These are phyloP conservation scores for Synergus itoensis DNA, from an alignment of 2,888 invertebrate species.

Conservation along the genomic window DNA sequence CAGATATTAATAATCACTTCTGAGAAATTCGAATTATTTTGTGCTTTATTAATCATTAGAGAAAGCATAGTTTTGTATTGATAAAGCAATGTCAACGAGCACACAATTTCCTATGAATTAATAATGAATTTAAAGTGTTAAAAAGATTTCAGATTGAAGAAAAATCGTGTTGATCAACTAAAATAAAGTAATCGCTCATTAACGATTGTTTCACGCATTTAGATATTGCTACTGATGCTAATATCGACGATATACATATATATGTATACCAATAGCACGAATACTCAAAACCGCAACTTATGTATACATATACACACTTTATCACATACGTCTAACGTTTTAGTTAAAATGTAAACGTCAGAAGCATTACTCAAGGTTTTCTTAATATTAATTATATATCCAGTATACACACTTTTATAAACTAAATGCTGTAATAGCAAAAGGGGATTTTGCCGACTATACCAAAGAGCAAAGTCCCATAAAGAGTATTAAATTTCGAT, in stretches of 20 bases:
- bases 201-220: neutral
- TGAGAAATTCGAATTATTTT: neutral
- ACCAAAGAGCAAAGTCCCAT: neutral
- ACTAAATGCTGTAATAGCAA: neutral
- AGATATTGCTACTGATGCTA: neutral
- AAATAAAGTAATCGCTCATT: neutral
- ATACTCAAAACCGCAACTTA: neutral
- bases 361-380: neutral
- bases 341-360: neutral
- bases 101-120: neutral
- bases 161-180: neutral
- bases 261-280: too few relatives aligned
- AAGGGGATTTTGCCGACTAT: neutral
- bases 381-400: too few relatives aligned
- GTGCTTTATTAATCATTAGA: neutral
- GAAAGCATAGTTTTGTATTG: neutral
- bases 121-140: neutral
- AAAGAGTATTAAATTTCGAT: neutral
- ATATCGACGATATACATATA: too few relatives aligned
- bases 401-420: neutral
- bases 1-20: conserved; percentile 1
- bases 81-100: neutral
- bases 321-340: neutral
- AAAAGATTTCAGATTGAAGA: neutral
- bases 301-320: neutral